A percentile compares a stretch with the other conserved stretches of the same genome.
These are phyloP conservation scores for Rhinopomastus cyanomelas DNA, from an alignment of 2,113 vertebrate genomes.

Conservation along the genomic window DNA sequence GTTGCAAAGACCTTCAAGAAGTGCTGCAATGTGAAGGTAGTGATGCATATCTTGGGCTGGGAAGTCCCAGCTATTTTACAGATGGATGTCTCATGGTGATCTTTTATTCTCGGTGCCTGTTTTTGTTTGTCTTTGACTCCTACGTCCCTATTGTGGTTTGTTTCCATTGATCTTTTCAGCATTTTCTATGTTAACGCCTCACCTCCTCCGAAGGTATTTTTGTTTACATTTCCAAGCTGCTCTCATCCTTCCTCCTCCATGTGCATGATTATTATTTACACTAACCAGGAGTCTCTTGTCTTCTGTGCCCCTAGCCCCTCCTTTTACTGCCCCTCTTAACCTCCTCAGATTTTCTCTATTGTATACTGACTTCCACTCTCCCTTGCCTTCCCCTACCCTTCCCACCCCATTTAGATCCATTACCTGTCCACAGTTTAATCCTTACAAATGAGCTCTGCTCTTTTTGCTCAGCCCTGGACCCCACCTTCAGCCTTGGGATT, in stretches of 20 bases:
- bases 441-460: conserved; percentile 61
- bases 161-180: conserved; percentile 10
- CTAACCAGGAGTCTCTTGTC: conserved; percentile 28
- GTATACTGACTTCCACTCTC: conserved; percentile 61
- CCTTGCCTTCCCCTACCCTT: conserved; percentile 18
- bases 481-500: not conserved
- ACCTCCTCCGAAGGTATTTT: conserved; percentile 6
- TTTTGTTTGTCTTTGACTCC: conserved; percentile 7
- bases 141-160: not conserved
- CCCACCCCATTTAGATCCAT: conserved; percentile 49
- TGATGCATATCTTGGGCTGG: not conserved
- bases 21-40: not conserved
- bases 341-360: conserved; percentile 47
- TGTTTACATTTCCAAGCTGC: conserved; percentile 46
- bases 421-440: conserved; percentile 65
- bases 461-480: conserved; percentile 27
- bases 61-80: not conserved
- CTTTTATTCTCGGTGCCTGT: not conserved
- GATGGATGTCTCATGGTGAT: not conserved
- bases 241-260: conserved; percentile 19
- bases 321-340: conserved; percentile 58
- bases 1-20: no score
- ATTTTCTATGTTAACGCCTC: not conserved
- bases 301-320: conserved; percentile 5
- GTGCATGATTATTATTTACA: not conserved